Evolutionary conservation across 2,888 invertebrate species (phyloP).

Genomic region (Sinohyriopsis cumingii): DNA sequence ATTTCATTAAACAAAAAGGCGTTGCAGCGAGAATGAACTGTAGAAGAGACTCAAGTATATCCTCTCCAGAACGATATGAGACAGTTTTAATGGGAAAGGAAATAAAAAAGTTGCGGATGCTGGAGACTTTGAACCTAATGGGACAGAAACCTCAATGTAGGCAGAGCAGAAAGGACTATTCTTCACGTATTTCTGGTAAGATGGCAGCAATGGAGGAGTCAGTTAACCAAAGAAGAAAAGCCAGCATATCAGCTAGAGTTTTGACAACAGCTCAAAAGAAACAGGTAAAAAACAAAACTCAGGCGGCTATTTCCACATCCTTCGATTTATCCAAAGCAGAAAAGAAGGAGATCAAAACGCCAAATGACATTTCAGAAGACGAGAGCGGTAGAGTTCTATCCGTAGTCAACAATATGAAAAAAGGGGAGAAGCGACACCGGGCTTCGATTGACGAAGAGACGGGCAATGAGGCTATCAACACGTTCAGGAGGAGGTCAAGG

Average conservation of each 20-base stretch:
- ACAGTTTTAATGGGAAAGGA: constrained; percentile 12
- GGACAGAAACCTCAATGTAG: constrained; percentile 15
- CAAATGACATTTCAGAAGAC: too few relatives aligned
- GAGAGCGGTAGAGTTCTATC: too few relatives aligned
- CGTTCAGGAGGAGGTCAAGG: constrained; percentile 12
- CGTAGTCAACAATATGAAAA: background rate
- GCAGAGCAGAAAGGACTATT: background rate
- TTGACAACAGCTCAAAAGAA: too few relatives aligned
- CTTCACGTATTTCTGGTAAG: background rate
- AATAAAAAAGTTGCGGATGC: constrained; percentile 24
- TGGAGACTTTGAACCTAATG: constrained; percentile 20
- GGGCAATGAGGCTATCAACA: constrained; percentile 9
- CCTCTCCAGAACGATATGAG: too few relatives aligned
- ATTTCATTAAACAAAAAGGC: too few relatives aligned
- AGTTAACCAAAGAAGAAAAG: constrained; percentile 1
- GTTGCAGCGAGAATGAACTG: too few relatives aligned
- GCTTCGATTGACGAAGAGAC: constrained; percentile 1
- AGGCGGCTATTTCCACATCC: too few relatives aligned
- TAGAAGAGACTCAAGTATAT: too few relatives aligned
- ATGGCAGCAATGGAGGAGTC: constrained; percentile 1
- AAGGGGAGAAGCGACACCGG: background rate
- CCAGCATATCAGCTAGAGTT: too few relatives aligned
- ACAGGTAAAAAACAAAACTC: too few relatives aligned
- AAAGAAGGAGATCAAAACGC: too few relatives aligned
- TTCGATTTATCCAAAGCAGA: too few relatives aligned